These are phyloP conservation scores for Argyrosomus japonicus DNA, from an alignment of 2,113 vertebrate species.

Conservation along the genomic window DNA sequence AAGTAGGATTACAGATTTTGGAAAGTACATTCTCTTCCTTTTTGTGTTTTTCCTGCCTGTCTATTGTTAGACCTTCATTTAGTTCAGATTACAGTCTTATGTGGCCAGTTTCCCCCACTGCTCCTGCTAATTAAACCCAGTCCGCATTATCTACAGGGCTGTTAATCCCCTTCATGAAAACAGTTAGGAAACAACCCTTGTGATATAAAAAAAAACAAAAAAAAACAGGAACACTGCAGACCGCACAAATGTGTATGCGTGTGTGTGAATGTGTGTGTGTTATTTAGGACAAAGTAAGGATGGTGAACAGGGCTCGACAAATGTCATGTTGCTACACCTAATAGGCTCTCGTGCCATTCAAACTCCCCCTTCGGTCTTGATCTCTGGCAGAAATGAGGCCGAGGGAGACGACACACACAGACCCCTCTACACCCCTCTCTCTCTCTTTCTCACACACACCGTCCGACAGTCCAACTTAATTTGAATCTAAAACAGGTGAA, in stretches of 20 bases:
- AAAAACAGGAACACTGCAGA: conserved; percentile 8
- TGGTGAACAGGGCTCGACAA: conserved; percentile 24
- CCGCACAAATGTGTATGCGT: neutral
- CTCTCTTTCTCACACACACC: neutral
- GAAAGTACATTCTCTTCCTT: conserved; percentile 39
- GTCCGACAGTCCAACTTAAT: conserved; percentile 38
- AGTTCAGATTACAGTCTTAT: conserved; percentile 62
- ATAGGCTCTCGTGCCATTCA: conserved; percentile 65
- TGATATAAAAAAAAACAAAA: conserved; percentile 7
- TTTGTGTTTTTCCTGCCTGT: conserved; percentile 11
- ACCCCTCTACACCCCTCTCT: neutral
- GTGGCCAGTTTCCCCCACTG: conserved; percentile 37
- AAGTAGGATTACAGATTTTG: conserved; percentile 38
- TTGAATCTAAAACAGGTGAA: conserved; percentile 45
- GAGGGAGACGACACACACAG: conserved; percentile 18
- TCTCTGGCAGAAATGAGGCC: conserved; percentile 58
- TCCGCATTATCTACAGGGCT: conserved; percentile 13
- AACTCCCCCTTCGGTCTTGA: conserved; percentile 39
- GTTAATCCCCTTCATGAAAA: conserved; percentile 50
- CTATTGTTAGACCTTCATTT: conserved; percentile 49
- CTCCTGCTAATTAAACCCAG: conserved; percentile 55
- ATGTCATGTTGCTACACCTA: conserved; percentile 65
- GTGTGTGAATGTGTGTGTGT: conserved; percentile 20
- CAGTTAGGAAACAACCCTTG: conserved; percentile 7
- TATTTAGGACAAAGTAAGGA: conserved; percentile 47